A percentile compares a stretch with the other conserved stretches of the same genome.
phyloP scores from a whole-genome alignment of 2,113 vertebrate species.

The Perccottus glenii region DNA sequence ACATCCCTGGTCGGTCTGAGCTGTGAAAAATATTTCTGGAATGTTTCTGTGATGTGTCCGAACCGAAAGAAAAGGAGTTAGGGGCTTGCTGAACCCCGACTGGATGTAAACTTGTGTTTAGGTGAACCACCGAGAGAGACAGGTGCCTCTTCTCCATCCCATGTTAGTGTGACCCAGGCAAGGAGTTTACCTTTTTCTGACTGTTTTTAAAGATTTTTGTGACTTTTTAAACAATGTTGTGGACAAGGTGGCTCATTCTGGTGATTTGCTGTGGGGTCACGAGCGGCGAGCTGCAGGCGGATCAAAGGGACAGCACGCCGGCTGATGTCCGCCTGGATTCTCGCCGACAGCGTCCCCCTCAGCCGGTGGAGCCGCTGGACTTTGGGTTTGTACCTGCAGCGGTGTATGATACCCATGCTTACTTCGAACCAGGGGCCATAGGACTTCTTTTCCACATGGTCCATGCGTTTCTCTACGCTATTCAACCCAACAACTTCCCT shows the following conservation, averaged over 20 bases:
- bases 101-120: slow-evolving; percentile 23
- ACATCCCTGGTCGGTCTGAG: background rate
- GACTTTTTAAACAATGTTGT: slow-evolving; percentile 80
- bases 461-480: slow-evolving; percentile 84
- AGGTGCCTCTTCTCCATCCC: slow-evolving; percentile 39
- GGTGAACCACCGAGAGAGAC: slow-evolving; percentile 33
- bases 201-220: background rate
- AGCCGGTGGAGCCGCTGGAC: slow-evolving; percentile 76
- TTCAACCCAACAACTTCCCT: slow-evolving; percentile 90
- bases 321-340: slow-evolving; percentile 42
- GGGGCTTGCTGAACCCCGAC: background rate
- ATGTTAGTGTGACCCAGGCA: background rate
- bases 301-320: slow-evolving; percentile 17
- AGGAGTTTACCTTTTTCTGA: background rate
- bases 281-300: slow-evolving; percentile 63
- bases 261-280: slow-evolving; percentile 79
- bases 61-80: slow-evolving; percentile 39
- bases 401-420: slow-evolving; percentile 85
- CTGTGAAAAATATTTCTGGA: slow-evolving; percentile 17
- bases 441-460: slow-evolving; percentile 87
- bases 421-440: slow-evolving; percentile 83
- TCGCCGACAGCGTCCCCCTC: slow-evolving; percentile 59
- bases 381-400: slow-evolving; percentile 87
- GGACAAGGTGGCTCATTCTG: slow-evolving; percentile 76
- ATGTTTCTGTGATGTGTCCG: slow-evolving; percentile 50